Evolutionary conservation across 1,140 invertebrate genomes (phyloP).

Genomic region (Pantala flavescens): DNA sequence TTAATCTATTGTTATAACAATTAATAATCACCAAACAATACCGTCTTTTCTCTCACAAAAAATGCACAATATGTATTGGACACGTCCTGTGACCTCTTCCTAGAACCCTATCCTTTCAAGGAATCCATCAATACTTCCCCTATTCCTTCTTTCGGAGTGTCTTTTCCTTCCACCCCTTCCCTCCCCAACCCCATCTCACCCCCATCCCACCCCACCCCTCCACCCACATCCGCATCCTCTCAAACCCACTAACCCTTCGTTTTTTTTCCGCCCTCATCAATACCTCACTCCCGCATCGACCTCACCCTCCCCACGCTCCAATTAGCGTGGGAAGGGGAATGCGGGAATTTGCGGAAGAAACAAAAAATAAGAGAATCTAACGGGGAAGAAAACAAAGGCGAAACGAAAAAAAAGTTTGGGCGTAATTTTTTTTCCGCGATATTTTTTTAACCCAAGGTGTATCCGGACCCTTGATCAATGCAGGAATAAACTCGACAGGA

Average conservation of each 20-base stretch:
- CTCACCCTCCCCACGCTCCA: not conserved
- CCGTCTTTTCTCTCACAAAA: too few species aligned
- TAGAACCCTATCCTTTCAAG: not conserved
- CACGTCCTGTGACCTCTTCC: not conserved
- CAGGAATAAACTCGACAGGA: not conserved
- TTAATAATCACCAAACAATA: too few species aligned
- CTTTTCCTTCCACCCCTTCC: not conserved
- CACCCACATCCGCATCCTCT: not conserved
- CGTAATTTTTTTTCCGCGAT: not conserved
- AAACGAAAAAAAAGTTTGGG: not conserved
- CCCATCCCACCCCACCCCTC: not conserved
- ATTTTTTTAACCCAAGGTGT: not conserved
- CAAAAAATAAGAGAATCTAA: not conserved
- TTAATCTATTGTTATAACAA: too few species aligned
- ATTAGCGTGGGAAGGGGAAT: not conserved
- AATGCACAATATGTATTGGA: too few species aligned
- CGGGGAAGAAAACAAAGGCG: not conserved
- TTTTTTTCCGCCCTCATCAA: not conserved
- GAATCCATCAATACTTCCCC: not conserved
- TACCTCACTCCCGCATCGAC: not conserved
- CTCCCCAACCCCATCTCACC: not conserved
- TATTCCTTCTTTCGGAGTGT: not conserved
- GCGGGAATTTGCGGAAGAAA: not conserved
- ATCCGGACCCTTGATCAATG: not conserved
- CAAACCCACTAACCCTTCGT: not conserved